Base-by-base conservation (phyloP, 2,797 vertebrate genomes). In the Spheniscus humboldti region DNA sequence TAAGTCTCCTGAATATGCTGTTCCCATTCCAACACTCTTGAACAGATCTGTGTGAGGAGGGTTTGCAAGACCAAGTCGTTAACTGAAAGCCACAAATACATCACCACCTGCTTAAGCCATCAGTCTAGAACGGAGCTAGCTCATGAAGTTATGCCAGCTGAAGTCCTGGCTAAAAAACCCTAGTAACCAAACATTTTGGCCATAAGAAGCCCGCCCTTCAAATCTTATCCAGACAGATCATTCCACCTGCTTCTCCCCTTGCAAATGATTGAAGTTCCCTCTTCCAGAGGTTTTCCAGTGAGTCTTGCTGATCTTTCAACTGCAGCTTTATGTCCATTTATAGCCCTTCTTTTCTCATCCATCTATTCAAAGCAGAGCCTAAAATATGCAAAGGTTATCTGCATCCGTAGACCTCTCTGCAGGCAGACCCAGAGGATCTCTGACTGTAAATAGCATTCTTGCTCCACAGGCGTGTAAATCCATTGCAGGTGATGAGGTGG, bases 31-130 rank as follows among this genome's bases (percentile, higher is more conserved):
- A 91, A 43, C 63, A n/a, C 78, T 86, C n/a, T 76, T n/a, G 50
- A 93, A 39, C 64, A 86, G n/a, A 95, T 88, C 80, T 27, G 2
- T 41, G 8, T 83, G 60, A 87, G 52, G 37, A 92, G 37, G 25
- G 50, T 80, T 93, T 91, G 50, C 72, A 94, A 93, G 72, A 87
- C 75, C 60, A 55, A 86, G 72, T 79, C 0, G 4, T 62, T 94
- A 92, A 74, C 71, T 60, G 71, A 72, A 96, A 92, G 59, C 66
- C 86, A 86, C 88, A 94, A 94, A 86, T 85, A 79, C 27, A 59
- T 82, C 76, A 74, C 81, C 86, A 92, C 60, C 84, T 96, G 94
- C 77, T 92, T 68, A 85, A 92, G 60, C 75, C 79, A 86, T 92
- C 79, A 89, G 71, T 57, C 53, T 86, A 93, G 62, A 85, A 74